phyloP scores from a whole-genome alignment of 2,888 invertebrate genomes.

The Acheta domesticus region DNA sequence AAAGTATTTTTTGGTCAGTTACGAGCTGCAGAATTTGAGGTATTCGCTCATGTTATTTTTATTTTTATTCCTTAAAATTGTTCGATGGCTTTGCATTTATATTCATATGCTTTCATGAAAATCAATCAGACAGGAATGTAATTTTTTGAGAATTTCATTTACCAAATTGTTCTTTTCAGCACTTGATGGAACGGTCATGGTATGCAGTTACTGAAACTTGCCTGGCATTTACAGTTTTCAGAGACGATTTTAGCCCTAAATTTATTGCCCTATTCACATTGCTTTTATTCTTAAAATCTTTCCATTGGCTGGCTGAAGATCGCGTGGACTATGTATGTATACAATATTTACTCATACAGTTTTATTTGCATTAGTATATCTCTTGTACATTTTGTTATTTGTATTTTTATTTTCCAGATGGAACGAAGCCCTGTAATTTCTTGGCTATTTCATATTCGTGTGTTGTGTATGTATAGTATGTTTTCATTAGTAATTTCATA shows the following conservation, averaged over 20 bases:
- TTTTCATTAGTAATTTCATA: neutral
- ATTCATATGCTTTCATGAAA: neutral
- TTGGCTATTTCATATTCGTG: constrained; percentile 88
- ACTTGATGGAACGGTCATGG: constrained; percentile 96
- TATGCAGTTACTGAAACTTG: constrained; percentile 99
- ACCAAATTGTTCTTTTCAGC: constrained; percentile 58
- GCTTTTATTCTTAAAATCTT: constrained; percentile 93
- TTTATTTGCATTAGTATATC: neutral
- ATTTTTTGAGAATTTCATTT: too few relatives aligned
- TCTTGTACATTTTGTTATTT: neutral
- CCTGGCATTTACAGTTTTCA: constrained; percentile 96
- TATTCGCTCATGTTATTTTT: constrained; percentile 45
- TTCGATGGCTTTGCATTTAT: neutral
- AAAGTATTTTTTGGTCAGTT: constrained; percentile 95
- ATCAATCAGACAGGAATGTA: neutral
- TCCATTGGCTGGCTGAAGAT: constrained; percentile 99
- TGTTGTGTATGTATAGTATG: constrained; percentile 60
- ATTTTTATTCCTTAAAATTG: neutral
- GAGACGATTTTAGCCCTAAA: constrained; percentile 97
- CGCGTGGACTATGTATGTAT: constrained; percentile 94
- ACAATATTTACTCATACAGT: neutral
- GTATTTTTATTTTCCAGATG: constrained; percentile 68
- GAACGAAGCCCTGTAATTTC: constrained; percentile 97
- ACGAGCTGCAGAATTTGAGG: constrained; percentile 94
- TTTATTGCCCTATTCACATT: constrained; percentile 97